phyloP scores from a whole-genome alignment of 2,888 invertebrate species.

The Nezara viridula region DNA sequence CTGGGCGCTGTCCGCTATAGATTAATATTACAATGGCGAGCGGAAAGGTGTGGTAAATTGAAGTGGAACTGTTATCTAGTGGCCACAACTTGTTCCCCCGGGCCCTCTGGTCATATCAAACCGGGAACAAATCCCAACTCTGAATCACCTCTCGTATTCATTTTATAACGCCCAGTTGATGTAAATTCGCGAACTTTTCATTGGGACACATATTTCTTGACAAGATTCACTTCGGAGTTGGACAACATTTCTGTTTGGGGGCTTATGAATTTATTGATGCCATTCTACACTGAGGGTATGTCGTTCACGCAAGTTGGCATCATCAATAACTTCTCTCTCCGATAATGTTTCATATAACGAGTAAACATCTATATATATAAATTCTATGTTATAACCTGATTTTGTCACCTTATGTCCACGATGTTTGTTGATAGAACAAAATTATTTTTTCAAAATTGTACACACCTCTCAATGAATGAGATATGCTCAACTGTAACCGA shows the following conservation, averaged over 20 bases:
- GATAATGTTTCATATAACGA: no score
- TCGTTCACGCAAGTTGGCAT: not conserved
- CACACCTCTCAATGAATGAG: no score
- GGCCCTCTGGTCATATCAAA: not conserved
- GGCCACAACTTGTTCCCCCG: not conserved
- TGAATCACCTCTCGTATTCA: conserved; percentile 12
- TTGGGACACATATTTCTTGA: not conserved
- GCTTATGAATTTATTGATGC: not conserved
- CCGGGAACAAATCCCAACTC: conserved; percentile 13
- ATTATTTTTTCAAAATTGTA: no score
- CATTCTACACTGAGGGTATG: not conserved
- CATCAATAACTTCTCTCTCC: not conserved
- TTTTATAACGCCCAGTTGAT: not conserved
- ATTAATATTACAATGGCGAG: conserved; percentile 14
- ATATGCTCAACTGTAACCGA: no score
- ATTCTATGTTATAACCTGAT: no score
- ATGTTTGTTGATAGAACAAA: no score
- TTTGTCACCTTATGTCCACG: no score
- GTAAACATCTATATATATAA: not conserved
- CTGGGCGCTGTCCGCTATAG: not conserved
- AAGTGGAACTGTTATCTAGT: not conserved
- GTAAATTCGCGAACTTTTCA: conserved; percentile 5
- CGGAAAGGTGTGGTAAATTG: conserved; percentile 11
- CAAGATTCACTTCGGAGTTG: not conserved
- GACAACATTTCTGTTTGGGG: not conserved